Evolutionary conservation across 2,888 invertebrate species (phyloP).

Genomic region (Heliconius ismenius): DNA sequence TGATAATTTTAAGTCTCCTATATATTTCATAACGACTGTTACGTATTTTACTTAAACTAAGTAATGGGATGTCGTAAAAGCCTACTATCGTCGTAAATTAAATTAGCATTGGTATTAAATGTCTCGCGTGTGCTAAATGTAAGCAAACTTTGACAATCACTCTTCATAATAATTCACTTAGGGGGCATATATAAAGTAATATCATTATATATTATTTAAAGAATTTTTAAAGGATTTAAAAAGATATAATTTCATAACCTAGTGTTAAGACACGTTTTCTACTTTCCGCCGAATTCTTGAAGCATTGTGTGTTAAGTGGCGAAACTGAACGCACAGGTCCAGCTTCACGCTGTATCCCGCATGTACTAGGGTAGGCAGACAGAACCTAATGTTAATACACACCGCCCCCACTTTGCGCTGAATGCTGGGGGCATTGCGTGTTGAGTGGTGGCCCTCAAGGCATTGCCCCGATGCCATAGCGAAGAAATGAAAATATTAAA

Average conservation of each 20-base stretch:
- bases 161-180: conserved; percentile 13
- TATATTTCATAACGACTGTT: neutral
- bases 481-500: no score
- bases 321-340: no score
- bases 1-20: neutral
- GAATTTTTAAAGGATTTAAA: no score
- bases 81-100: conserved; percentile 9
- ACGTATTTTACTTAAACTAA: conserved; percentile 3
- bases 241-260: no score
- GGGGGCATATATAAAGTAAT: no score
- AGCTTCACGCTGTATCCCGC: neutral
- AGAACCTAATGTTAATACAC: neutral
- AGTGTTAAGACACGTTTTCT: no score
- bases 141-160: conserved; percentile 12
- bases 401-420: neutral
- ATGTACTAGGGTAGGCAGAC: neutral
- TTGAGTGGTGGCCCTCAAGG: no score
- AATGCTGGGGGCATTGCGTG: neutral
- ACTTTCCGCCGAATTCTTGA: no score
- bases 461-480: no score
- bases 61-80: conserved; percentile 12
- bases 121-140: conserved; percentile 4
- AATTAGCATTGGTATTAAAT: conserved; percentile 17
- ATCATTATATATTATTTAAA: no score
- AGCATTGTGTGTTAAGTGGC: no score